Evolutionary conservation across 2,888 invertebrate species (phyloP).

Genomic region (Acanthosepion lycidas): DNA sequence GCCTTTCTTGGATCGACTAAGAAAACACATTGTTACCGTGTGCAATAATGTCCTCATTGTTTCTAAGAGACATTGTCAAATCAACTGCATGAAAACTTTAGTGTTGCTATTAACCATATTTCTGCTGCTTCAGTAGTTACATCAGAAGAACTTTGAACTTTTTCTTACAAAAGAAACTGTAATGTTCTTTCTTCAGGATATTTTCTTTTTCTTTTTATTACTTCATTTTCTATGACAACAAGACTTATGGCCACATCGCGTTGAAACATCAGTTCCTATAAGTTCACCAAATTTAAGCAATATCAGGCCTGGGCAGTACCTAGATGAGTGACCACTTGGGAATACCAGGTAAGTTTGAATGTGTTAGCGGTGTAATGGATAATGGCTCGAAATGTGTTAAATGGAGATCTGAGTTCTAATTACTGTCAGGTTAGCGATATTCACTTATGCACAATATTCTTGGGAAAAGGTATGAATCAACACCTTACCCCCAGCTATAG

Average conservation of each 20-base stretch:
- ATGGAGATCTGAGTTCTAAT: too few species aligned
- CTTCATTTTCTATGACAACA: neutral
- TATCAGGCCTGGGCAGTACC: too few species aligned
- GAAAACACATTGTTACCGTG: neutral
- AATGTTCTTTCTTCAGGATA: neutral
- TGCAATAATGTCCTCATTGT: neutral
- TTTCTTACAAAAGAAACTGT: neutral
- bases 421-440: too few species aligned
- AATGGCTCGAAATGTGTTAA: too few species aligned
- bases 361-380: too few species aligned
- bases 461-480: too few species aligned
- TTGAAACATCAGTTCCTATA: too few species aligned
- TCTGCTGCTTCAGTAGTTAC: neutral
- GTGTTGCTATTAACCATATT: neutral
- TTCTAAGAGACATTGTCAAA: neutral
- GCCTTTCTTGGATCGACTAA: slow-evolving; percentile 2
- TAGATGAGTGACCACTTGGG: too few species aligned
- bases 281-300: too few species aligned
- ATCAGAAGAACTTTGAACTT: neutral
- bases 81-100: slow-evolving; percentile 18
- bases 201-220: neutral
- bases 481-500: too few species aligned
- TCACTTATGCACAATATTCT: too few species aligned
- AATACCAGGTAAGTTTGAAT: too few species aligned
- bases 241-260: neutral